Evolutionary conservation across 1,140 invertebrate genomes (phyloP), one percentile per base, ranked within the genome.

Genomic region (Arctopsyche grandis): DNA sequence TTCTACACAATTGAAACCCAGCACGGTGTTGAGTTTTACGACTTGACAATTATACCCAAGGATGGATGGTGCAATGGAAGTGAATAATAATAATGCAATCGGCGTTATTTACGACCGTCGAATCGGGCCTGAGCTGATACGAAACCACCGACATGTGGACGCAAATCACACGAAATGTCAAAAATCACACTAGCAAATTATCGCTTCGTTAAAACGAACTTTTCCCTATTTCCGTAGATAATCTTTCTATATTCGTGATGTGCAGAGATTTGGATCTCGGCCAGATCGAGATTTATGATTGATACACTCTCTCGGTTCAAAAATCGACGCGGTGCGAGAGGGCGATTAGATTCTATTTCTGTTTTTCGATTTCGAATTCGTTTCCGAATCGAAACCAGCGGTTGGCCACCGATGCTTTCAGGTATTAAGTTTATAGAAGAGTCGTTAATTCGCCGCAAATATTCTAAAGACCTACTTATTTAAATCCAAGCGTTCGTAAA

Each of bases 21-120:
- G 24, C 63, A 14, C 63, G 9, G 63, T 9, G 9, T 66, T 21
- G 24, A 26, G 63, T 66, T 66, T 66, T 66, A 66, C 24, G 22
- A n/a, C 63, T 66, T 66, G 63, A 66, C 63, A 66, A 66, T 66
- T 66, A 66, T 66, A 26, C 9, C 63, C 63, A 66, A 66, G 63
- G 63, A 66, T 66, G 63, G 63, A 66, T 66, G 63, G 5, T 22
- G 21, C 63, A 29, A 66, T 66, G 63, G 22, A 66, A 0, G 21
- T 66, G 63, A 66, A 66, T 66, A 66, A 22, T 21, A 60, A 60
- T 22, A 66, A 66, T 66, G 63, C 63, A 66, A 66, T 12, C 26
- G 16, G 7, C n/a, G 1, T 66, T 26, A 66, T 66, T 66, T 66
- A 66, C 24, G 19, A 26, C 5, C 21, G 14, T 26, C n/a, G 22